These are phyloP conservation scores for Eupithecia vulgata DNA, from an alignment of 2,888 invertebrate species.

Conservation along the genomic window DNA sequence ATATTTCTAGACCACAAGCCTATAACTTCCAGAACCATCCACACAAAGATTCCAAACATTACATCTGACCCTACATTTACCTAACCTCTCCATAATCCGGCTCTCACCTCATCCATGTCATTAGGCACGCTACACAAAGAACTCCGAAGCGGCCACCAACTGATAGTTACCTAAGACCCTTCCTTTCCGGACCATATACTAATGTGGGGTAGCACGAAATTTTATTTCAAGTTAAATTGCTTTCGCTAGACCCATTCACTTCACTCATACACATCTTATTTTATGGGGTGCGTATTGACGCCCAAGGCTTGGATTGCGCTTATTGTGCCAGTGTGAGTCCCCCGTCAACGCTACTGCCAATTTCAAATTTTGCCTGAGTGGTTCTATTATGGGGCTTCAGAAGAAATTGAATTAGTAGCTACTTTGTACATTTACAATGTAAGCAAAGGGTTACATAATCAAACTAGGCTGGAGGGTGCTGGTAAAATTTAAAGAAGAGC, in stretches of 20 bases:
- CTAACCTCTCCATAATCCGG: conserved; percentile 51
- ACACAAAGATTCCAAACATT: conserved; percentile 8
- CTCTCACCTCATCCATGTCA: conserved; percentile 55
- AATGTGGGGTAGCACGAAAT: conserved; percentile 74
- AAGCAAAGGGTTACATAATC: conserved; percentile 27
- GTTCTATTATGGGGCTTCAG: conserved; percentile 36
- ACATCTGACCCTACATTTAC: conserved; percentile 33
- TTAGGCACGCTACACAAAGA: conserved; percentile 71
- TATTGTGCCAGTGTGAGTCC: conserved; percentile 63
- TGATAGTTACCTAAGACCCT: conserved; percentile 55
- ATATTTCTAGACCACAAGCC: background rate
- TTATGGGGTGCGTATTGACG: conserved; percentile 69
- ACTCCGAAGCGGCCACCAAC: conserved; percentile 59
- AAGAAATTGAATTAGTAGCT: conserved; percentile 40
- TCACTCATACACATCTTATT: conserved; percentile 72
- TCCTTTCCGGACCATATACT: conserved; percentile 70
- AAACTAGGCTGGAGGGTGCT: conserved; percentile 8
- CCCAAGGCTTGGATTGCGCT: conserved; percentile 55
- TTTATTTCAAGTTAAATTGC: conserved; percentile 83
- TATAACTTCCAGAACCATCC: background rate
- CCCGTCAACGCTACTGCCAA: conserved; percentile 67
- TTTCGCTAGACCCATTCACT: conserved; percentile 59
- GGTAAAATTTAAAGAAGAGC: background rate
- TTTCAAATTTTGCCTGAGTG: conserved; percentile 57
- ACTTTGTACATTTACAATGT: conserved; percentile 26